These are phyloP conservation scores for Tretioscincus oriximinensis DNA, from an alignment of 2,113 vertebrate species.

Conservation along the genomic window DNA sequence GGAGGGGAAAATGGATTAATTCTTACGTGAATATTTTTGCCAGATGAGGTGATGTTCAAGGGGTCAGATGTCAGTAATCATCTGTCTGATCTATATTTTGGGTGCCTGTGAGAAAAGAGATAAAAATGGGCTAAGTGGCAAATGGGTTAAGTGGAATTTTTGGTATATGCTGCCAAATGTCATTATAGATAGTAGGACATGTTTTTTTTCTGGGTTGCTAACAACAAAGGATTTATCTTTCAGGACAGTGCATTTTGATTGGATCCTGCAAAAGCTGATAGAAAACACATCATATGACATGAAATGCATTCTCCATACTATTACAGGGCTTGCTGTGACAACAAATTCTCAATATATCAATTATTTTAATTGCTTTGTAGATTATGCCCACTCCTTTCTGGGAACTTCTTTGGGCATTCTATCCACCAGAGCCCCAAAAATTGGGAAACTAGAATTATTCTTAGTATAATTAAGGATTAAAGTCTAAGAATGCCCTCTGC, in stretches of 20 bases:
- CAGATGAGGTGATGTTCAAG: too few relatives aligned
- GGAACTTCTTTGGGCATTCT: not conserved
- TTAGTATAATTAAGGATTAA: too few relatives aligned
- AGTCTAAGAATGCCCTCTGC: not conserved
- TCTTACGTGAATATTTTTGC: too few relatives aligned
- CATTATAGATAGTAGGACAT: not conserved
- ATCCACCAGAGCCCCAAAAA: not conserved
- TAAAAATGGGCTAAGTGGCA: not conserved
- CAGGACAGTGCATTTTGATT: not conserved
- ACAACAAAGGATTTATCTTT: not conserved
- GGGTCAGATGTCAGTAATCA: too few relatives aligned
- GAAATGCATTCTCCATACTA: not conserved
- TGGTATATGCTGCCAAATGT: not conserved
- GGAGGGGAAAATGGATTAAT: too few relatives aligned
- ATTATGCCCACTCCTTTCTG: too few relatives aligned
- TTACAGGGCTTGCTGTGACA: not conserved
- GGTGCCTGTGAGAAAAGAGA: not conserved
- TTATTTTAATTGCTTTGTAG: not conserved
- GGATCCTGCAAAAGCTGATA: not conserved
- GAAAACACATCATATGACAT: not conserved
- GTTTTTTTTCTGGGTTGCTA: conserved; percentile 5
- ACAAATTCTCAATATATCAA: not conserved
- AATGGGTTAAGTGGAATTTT: not conserved
- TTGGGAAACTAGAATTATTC: not conserved
- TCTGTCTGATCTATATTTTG: too few relatives aligned